Evolutionary conservation across 2,888 invertebrate species (phyloP).

Genomic region (Tineola bisselliella): DNA sequence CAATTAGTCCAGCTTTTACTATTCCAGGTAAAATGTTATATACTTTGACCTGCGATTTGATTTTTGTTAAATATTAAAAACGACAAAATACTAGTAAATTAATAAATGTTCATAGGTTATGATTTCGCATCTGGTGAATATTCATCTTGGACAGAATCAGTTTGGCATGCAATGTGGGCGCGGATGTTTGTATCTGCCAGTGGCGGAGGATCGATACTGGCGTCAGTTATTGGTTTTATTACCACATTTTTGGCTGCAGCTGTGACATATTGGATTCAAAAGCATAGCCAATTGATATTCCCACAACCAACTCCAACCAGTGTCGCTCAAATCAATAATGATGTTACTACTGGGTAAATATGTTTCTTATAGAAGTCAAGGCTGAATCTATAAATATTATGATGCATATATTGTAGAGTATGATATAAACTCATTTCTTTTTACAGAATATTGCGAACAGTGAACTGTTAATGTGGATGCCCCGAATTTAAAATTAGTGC

Average conservation of each 20-base stretch:
- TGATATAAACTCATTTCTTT: conserved; percentile 16
- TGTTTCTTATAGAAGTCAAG: too few relatives aligned
- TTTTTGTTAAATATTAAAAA: too few relatives aligned
- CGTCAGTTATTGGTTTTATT: conserved; percentile 30
- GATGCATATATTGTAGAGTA: too few relatives aligned
- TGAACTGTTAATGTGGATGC: conserved; percentile 39
- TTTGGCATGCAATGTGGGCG: conserved; percentile 79
- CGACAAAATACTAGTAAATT: neutral
- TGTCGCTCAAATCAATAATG: conserved; percentile 21
- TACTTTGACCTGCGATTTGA: neutral
- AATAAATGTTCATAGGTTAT: conserved; percentile 64
- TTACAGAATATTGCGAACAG: conserved; percentile 51
- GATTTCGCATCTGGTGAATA: conserved; percentile 79
- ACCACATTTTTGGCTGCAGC: conserved; percentile 32
- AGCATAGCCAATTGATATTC: conserved; percentile 32
- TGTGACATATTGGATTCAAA: conserved; percentile 42
- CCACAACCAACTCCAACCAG: conserved; percentile 20
- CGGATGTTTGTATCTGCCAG: conserved; percentile 82
- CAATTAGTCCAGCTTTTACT: conserved; percentile 85
- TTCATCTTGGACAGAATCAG: conserved; percentile 91
- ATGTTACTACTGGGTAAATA: conserved; percentile 35
- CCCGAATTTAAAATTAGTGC: neutral
- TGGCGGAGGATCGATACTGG: conserved; percentile 44
- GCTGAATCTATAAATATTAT: too few relatives aligned
- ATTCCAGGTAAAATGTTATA: conserved; percentile 66